Evolutionary conservation across 2,113 vertebrate species (phyloP), one percentile per base, ranked within the genome.

Genomic region (Morone saxatilis): DNA sequence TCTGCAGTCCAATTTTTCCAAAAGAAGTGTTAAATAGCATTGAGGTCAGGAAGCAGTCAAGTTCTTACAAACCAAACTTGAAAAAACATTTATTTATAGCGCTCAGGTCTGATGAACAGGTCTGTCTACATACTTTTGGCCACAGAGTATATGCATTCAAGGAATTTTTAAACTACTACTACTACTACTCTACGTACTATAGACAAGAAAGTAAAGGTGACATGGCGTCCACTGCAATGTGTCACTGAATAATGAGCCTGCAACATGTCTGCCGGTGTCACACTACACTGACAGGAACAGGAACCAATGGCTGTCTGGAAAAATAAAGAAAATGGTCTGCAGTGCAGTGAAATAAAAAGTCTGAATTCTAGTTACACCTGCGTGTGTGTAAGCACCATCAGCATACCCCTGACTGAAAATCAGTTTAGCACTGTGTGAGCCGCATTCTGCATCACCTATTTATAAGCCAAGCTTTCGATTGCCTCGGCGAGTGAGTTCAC

Each of bases 381-480:
- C 19, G 31, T 7, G 10, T 60, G 31, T 31, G 31, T 31, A 31
- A 31, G 53, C 54, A 63, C 25, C 2, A 61, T 53, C 14, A 67
- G 12, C 31, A 19, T 9, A 62, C 7, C 4, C 41, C n/a, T 31
- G 31, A 19, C 0, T 19, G 53, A 71, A 72, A 14, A 74, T 36
- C 31, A 13, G 48, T n/a, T 45, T 50, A 7, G n/a, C 60, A 20
- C n/a, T 48, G 43, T 78, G 51, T 75, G 53, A 75, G 40, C 36
- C 51, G 22, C 41, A 48, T 6, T 22, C 67, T 54, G 6, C 25
- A 36, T 83, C 81, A 41, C 17, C 50, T 43, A 70, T 69, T 78
- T 62, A 48, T 40, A 36, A 83, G 59, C 65, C 8, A 0, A 66
- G 53, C 71, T 56, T 77, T 51, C 16, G 11, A 61, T 53, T 50